phyloP scores from a whole-genome alignment of 2,113 vertebrate species.

The Pseudopipra pipra region DNA sequence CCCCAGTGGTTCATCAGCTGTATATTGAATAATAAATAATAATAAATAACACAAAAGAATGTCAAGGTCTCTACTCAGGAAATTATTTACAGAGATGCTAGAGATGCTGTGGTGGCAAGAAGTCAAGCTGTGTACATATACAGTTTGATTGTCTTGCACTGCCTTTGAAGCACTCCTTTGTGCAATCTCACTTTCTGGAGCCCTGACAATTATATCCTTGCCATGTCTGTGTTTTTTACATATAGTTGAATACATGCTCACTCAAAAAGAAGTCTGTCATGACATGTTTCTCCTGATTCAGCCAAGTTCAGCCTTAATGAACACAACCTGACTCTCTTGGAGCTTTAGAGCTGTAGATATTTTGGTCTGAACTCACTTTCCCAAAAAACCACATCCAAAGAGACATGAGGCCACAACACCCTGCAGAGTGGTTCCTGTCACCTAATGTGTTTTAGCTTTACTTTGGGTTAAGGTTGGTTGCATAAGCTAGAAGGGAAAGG shows the following conservation, averaged over 20 bases:
- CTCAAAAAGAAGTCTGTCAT: background rate
- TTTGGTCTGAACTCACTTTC: background rate
- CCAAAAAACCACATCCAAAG: background rate
- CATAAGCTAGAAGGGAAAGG: background rate
- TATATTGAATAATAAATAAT: background rate
- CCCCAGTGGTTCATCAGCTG: background rate
- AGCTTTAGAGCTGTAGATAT: background rate
- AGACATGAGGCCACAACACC: background rate
- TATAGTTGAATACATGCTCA: background rate
- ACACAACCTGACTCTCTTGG: background rate
- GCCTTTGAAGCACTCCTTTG: background rate
- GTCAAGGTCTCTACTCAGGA: background rate
- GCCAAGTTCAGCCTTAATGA: background rate
- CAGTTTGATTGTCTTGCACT: background rate
- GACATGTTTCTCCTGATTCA: background rate
- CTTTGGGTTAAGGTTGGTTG: background rate
- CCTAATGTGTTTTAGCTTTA: background rate
- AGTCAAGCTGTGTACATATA: background rate
- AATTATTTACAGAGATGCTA: slow-evolving; percentile 10
- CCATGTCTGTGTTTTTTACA: background rate
- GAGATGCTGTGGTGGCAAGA: background rate
- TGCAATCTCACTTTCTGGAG: background rate
- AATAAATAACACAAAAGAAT: background rate
- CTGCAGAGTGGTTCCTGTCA: background rate
- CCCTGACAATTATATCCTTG: background rate